These are phyloP conservation scores for Microplitis manilae DNA, from an alignment of 2,888 invertebrate species.

Conservation along the genomic window DNA sequence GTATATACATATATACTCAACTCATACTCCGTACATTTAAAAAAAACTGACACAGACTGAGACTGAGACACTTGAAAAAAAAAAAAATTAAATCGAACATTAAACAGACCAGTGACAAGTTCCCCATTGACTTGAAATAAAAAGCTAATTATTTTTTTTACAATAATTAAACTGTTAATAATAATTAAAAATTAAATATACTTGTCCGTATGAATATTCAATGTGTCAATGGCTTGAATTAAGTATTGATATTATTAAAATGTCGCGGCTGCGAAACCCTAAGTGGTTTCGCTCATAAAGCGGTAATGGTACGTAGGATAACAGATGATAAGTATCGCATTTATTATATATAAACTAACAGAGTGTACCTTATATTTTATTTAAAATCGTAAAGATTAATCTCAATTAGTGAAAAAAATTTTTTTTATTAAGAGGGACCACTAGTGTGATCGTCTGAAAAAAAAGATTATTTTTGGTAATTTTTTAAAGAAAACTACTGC, in stretches of 20 bases:
- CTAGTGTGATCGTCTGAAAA: too few species aligned
- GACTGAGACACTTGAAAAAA: too few species aligned
- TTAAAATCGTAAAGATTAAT: neutral
- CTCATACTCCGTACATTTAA: too few species aligned
- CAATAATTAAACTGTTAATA: neutral
- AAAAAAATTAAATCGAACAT: conserved; percentile 48
- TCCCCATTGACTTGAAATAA: conserved; percentile 60
- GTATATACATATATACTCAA: neutral
- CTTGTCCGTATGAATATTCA: conserved; percentile 47
- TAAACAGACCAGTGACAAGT: conserved; percentile 69
- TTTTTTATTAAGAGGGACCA: neutral
- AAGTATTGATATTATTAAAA: conserved; percentile 19
- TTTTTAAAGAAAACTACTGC: neutral
- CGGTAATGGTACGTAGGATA: conserved; percentile 53
- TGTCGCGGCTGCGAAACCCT: conserved; percentile 59
- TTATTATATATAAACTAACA: conserved; percentile 11
- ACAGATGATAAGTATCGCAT: conserved; percentile 35
- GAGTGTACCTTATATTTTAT: neutral
- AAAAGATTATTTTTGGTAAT: too few species aligned
- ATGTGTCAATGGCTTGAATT: conserved; percentile 50
- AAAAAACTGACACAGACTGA: too few species aligned
- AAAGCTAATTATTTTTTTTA: conserved; percentile 9
- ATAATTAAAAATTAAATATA: neutral
- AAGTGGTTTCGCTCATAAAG: conserved; percentile 71
- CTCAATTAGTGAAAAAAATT: neutral